A percentile compares a stretch with the other conserved stretches of the same genome.
phyloP scores from a whole-genome alignment of 2,888 invertebrate species.

The Aromia moschata region DNA sequence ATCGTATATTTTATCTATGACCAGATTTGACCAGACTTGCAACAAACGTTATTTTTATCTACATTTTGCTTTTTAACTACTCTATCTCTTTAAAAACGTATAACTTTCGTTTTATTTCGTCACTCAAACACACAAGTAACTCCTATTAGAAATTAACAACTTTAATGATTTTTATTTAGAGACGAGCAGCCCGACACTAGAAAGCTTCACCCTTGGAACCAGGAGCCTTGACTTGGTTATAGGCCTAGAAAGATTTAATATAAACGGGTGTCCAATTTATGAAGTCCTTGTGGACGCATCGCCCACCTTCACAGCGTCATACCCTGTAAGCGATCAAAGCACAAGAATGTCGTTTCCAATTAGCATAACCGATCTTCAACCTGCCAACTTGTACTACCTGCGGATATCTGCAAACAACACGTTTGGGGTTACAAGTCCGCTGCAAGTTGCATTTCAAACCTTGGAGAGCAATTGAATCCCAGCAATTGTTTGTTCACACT shows the following conservation, averaged over 20 bases:
- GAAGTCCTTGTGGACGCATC: not conserved
- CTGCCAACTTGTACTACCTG: not conserved
- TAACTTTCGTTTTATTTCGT: no score
- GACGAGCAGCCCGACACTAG: not conserved
- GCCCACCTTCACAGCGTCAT: not conserved
- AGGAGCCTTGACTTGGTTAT: not conserved
- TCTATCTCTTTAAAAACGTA: no score
- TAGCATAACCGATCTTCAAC: not conserved
- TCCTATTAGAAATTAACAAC: no score
- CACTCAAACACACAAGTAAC: no score
- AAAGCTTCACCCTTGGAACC: not conserved
- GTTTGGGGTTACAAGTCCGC: not conserved
- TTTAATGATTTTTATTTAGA: no score
- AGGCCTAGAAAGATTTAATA: not conserved
- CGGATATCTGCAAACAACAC: not conserved
- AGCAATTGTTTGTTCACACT: no score
- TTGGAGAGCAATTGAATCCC: no score
- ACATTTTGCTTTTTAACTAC: no score
- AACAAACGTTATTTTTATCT: no score
- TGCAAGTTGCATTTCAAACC: not conserved
- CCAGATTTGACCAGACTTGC: no score
- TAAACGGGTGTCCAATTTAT: not conserved
- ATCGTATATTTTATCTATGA: no score
- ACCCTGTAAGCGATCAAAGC: not conserved
- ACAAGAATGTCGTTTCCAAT: not conserved